These are phyloP conservation scores for Fabriciana adippe DNA, from an alignment of 2,888 invertebrate species.

Conservation along the genomic window DNA sequence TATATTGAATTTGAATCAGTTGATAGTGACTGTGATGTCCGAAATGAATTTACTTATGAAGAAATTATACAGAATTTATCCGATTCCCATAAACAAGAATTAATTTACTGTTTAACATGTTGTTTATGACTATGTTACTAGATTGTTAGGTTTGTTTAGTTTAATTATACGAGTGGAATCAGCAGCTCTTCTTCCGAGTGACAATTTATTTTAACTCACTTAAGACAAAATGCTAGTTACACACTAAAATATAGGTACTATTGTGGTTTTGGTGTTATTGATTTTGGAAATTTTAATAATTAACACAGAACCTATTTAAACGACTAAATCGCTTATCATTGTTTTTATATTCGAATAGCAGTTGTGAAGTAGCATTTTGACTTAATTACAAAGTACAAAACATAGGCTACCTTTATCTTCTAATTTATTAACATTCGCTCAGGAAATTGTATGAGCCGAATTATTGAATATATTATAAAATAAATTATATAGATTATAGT, in stretches of 20 bases:
- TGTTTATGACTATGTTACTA: slow-evolving; percentile 60
- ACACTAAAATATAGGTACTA: slow-evolving; percentile 15
- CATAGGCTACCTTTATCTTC: slow-evolving; percentile 63
- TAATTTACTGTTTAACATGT: slow-evolving; percentile 55
- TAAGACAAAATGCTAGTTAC: slow-evolving; percentile 42
- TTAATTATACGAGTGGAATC: slow-evolving; percentile 67
- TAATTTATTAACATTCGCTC: slow-evolving; percentile 58
- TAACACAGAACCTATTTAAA: slow-evolving; percentile 13
- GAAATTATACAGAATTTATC: slow-evolving; percentile 40
- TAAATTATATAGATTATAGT: slow-evolving; percentile 68
- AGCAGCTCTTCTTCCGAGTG: slow-evolving; percentile 66
- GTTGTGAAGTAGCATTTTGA: slow-evolving; percentile 46
- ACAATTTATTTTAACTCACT: slow-evolving; percentile 42
- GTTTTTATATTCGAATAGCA: slow-evolving; percentile 8
- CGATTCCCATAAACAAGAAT: slow-evolving; percentile 38
- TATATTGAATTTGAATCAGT: slow-evolving; percentile 33
- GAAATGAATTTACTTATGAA: slow-evolving; percentile 55
- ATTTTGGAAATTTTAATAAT: slow-evolving; percentile 21
- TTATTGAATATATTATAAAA: slow-evolving; percentile 63
- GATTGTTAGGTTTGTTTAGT: slow-evolving; percentile 67
- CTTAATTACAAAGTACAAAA: slow-evolving; percentile 80
- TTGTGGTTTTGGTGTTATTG: slow-evolving; percentile 17
- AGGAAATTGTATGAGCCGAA: slow-evolving; percentile 61
- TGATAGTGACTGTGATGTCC: slow-evolving; percentile 46
- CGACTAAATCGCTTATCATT: slow-evolving; percentile 16